Evolutionary conservation across 1,140 invertebrate species (phyloP), one percentile per base, ranked within the genome.

Genomic region (Sipha flava): DNA sequence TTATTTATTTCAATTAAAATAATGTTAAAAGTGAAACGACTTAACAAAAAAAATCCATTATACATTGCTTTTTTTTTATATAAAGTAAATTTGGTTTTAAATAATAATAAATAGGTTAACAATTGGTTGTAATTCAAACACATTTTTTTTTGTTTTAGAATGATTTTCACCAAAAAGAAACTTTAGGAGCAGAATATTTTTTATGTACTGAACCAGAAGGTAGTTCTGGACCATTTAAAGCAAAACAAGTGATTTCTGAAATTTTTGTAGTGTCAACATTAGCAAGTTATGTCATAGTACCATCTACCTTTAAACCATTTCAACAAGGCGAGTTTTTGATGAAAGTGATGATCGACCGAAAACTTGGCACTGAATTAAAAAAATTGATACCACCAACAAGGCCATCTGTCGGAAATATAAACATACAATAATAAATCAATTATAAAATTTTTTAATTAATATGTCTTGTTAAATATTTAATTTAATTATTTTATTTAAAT

Each of bases 181-280:
- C 73, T 26, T 59, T 77, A 43, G 73, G 73, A 52, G 73, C 73
- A 2, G 73, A 77, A 3, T 77, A 43, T 43, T 77, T 77, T 43
- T 77, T 77, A 21, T 77, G 73, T 29, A 77, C 73, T 26, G 73
- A 77, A 77, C 73, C 73, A 16, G 73, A 77, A 77, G 73, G 73
- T 18, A 77, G 73, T 77, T 77, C 73, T n/a, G 73, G 73, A 43
- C 0, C 18, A 29, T 77, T 59, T 37, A 77, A 77, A 43, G n/a
- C 31, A 40, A 77, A 59, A 57, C 73, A 77, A 77, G 52, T 77
- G 7, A 59, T 77, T 2, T 77, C 52, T 18, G 73, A 77, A 57
- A 77, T 52, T n/a, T 77, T 77, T 77, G 37, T 77, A 26, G 73
- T 77, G 14, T 77, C 73, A 43, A 77, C 47, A 1, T 59, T 77